These are phyloP conservation scores for Anolis carolinensis DNA, from an alignment of 2,113 vertebrate species.

Conservation along the genomic window DNA sequence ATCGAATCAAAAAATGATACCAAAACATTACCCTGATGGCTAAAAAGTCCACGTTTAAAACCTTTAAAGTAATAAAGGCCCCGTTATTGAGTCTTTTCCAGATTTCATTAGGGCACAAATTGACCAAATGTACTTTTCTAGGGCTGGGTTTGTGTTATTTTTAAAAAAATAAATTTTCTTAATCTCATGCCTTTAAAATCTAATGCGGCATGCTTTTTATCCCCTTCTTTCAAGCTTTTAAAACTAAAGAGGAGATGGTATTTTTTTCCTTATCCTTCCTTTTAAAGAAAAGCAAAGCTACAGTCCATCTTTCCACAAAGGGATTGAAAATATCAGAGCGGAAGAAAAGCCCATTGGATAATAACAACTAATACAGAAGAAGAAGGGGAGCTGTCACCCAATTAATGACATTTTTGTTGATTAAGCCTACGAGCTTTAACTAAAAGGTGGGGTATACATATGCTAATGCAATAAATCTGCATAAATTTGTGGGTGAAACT, in stretches of 20 bases:
- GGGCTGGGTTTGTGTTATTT: conserved; percentile 71
- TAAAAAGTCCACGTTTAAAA: conserved; percentile 83
- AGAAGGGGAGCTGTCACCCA: conserved; percentile 17
- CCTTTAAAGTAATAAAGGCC: conserved; percentile 84
- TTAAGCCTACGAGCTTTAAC: background rate
- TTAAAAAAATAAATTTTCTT: background rate
- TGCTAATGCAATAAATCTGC: conserved; percentile 9
- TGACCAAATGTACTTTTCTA: conserved; percentile 77
- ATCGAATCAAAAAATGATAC: conserved; percentile 94
- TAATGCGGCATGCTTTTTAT: conserved; percentile 60
- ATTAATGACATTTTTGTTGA: conserved; percentile 14
- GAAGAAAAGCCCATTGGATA: conserved; percentile 35
- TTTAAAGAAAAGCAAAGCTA: conserved; percentile 54
- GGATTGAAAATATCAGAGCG: conserved; percentile 42
- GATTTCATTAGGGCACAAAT: conserved; percentile 83
- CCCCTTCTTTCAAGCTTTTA: conserved; percentile 46
- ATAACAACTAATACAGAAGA: background rate
- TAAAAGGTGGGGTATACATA: conserved; percentile 7
- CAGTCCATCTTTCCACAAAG: conserved; percentile 51
- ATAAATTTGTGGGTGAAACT: background rate
- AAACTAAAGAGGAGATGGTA: conserved; percentile 58
- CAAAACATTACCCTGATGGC: conserved; percentile 90
- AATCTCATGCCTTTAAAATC: conserved; percentile 45
- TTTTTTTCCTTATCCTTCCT: conserved; percentile 58
- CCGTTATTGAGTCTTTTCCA: conserved; percentile 85